Conservation (phyloP, 1,140 invertebrate genomes). For the Aphelenchoides avenae region DNA sequence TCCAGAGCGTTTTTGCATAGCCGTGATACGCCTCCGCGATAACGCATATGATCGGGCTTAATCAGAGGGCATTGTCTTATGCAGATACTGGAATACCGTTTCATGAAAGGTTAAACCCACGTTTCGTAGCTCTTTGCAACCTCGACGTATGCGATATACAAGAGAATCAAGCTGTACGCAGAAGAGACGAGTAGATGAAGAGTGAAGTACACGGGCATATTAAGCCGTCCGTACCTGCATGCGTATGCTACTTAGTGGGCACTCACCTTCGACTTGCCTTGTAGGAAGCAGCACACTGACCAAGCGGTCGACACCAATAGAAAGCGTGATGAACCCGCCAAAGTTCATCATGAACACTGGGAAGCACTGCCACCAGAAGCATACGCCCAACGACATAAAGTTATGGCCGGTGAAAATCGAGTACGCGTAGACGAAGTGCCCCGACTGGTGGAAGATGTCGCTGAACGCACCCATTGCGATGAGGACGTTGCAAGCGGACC, state of each 20-base stretch:
- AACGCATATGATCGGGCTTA: conserved; percentile 6
- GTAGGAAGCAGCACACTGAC: conserved; percentile 3
- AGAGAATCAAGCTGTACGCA: not conserved
- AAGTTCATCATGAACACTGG: conserved; percentile 7
- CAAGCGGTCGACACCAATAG: conserved; percentile 1
- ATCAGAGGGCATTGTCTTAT: no score
- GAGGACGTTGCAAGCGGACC: conserved; percentile 1
- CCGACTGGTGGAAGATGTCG: not conserved
- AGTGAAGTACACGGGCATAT: not conserved
- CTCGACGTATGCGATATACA: not conserved
- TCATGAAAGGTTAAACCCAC: no score
- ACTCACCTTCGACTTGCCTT: not conserved
- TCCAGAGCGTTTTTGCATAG: not conserved
- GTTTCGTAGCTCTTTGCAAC: not conserved
- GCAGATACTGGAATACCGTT: no score
- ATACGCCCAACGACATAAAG: conserved; percentile 3
- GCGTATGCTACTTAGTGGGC: conserved; percentile 1
- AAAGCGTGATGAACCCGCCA: conserved; percentile 2
- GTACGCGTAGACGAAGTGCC: not conserved
- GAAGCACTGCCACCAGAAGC: not conserved
- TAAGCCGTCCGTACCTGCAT: no score
- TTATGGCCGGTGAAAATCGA: not conserved
- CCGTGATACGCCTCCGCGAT: not conserved
- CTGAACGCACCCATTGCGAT: conserved; percentile 1
- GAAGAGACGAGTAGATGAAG: not conserved